These are phyloP conservation scores for Slavum lentiscoides DNA, from an alignment of 2,888 invertebrate species.

Conservation along the genomic window DNA sequence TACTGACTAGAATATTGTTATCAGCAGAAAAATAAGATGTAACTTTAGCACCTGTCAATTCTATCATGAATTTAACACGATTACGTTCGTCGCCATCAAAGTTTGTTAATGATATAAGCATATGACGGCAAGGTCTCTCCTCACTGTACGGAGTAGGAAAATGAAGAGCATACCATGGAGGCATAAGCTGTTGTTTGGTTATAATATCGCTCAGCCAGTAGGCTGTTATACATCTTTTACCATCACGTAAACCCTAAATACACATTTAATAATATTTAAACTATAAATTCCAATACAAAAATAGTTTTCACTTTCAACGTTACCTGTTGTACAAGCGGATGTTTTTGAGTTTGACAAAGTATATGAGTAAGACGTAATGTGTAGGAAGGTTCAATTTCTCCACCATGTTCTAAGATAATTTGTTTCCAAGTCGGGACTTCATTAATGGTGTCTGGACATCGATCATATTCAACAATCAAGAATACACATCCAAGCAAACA, in stretches of 20 bases:
- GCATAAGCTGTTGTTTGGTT: constrained; percentile 78
- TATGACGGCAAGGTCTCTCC: constrained; percentile 67
- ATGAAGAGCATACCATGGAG: constrained; percentile 93
- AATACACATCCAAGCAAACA: constrained; percentile 93
- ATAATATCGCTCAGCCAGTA: constrained; percentile 93
- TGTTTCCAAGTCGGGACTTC: constrained; percentile 67
- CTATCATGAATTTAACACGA: constrained; percentile 81
- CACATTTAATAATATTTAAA: neutral
- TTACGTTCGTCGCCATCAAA: constrained; percentile 86
- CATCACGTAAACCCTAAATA: constrained; percentile 65
- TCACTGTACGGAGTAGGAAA: constrained; percentile 76
- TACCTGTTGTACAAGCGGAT: constrained; percentile 88
- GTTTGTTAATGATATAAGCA: constrained; percentile 82
- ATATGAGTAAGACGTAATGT: constrained; percentile 88
- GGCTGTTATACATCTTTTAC: constrained; percentile 76
- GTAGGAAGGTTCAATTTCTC: constrained; percentile 84
- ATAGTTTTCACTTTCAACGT: constrained; percentile 28
- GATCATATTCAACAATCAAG: constrained; percentile 81
- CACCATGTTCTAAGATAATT: constrained; percentile 79
- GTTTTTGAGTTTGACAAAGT: constrained; percentile 85
- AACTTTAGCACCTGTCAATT: constrained; percentile 82
- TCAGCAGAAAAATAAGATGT: constrained; percentile 64
- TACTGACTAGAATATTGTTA: constrained; percentile 76
- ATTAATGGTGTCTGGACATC: constrained; percentile 67
- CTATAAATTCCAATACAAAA: constrained; percentile 30